Evolutionary conservation across 1,140 invertebrate species (phyloP).

Genomic region (Vanessa tameamea): DNA sequence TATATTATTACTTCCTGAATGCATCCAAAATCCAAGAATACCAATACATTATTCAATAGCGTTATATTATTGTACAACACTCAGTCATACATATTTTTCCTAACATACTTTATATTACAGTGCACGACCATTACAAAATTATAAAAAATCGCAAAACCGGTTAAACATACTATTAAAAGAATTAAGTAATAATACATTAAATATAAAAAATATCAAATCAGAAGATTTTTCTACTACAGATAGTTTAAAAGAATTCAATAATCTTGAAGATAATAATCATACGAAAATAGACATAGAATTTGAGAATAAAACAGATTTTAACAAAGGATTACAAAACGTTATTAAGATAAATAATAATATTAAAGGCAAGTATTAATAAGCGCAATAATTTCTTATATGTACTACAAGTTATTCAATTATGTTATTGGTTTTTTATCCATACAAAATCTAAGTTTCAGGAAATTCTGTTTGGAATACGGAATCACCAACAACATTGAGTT

Average conservation of each 20-base stretch:
- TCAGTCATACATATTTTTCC: too few species aligned
- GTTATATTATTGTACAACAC: too few species aligned
- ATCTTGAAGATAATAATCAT: neutral
- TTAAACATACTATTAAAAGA: neutral
- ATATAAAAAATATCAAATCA: neutral
- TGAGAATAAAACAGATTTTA: neutral
- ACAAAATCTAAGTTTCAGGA: too few species aligned
- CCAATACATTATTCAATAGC: too few species aligned
- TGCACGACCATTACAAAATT: too few species aligned
- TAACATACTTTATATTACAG: too few species aligned
- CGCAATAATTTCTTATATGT: too few species aligned
- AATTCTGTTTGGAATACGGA: neutral
- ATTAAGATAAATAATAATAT: neutral
- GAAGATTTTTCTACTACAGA: neutral
- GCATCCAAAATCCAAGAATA: too few species aligned
- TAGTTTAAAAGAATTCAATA: neutral
- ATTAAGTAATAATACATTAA: neutral
- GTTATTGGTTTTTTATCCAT: too few species aligned
- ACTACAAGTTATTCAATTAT: too few species aligned
- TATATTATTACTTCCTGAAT: neutral
- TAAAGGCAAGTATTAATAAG: neutral
- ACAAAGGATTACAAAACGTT: neutral
- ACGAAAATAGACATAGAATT: too few species aligned
- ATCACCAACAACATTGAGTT: neutral
- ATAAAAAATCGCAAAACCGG: too few species aligned